phyloP scores from a whole-genome alignment of 92 coral and sea anemone species.

The Paramuricea clavata region DNA sequence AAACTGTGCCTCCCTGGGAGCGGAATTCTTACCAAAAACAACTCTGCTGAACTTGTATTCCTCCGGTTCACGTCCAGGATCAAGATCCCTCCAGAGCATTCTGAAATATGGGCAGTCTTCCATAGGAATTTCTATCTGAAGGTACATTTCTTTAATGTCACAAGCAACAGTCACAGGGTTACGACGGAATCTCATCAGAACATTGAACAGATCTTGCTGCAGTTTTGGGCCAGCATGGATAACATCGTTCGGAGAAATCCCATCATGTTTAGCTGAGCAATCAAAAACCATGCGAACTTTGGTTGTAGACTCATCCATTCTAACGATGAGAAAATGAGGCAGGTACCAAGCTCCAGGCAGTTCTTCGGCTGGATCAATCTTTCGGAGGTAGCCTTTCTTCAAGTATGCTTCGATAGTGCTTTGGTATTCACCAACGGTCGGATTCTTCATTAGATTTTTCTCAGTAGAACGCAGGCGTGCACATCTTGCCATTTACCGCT shows the following conservation, averaged over 20 bases:
- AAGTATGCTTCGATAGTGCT: constrained; percentile 13
- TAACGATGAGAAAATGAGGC: constrained; percentile 70
- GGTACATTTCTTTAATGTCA: constrained; percentile 71
- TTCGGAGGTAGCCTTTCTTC: constrained; percentile 62
- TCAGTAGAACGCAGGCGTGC: constrained; percentile 46
- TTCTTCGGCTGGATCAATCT: constrained; percentile 4
- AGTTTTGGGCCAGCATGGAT: constrained; percentile 71
- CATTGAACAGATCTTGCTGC: constrained; percentile 62
- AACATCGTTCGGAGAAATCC: constrained; percentile 60
- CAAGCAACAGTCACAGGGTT: constrained; percentile 58
- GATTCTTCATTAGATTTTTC: constrained; percentile 44
- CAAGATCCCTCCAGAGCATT: constrained; percentile 54
- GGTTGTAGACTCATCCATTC: constrained; percentile 67
- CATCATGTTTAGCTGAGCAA: constrained; percentile 55
- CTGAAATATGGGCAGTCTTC: constrained; percentile 58
- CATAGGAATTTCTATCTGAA: constrained; percentile 43
- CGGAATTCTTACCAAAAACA: constrained; percentile 65
- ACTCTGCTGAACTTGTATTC: constrained; percentile 58
- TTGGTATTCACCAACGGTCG: constrained; percentile 48
- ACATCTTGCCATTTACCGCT: constrained; percentile 61
- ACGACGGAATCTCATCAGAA: constrained; percentile 59
- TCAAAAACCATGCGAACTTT: constrained; percentile 62
- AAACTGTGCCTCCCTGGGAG: constrained; percentile 62
- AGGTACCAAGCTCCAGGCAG: constrained; percentile 61
- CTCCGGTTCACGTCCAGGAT: constrained; percentile 46